Base-by-base conservation (phyloP, 2,113 vertebrate genomes). In the Spermophilus dauricus region DNA sequence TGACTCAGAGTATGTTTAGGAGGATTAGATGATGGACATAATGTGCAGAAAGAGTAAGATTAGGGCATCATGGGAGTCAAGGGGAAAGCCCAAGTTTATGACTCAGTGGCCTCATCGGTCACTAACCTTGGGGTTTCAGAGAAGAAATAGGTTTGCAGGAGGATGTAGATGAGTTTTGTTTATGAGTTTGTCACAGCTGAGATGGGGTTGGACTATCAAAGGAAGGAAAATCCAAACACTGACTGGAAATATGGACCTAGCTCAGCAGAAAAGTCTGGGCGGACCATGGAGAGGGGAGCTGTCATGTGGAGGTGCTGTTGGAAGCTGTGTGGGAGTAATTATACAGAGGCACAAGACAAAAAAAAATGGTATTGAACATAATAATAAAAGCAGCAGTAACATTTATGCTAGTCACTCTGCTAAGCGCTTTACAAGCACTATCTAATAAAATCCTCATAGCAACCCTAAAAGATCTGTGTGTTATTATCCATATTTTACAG, bases 401-500 rank as follows among this genome's bases (percentile, higher is more conserved):
- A 37, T 65, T 91, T 65, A 70, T 34, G 73, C 34, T 65, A 13
- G 22, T 34, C 18, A 69, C 48, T 88, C 82, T 78, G 48, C 70
- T 42, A 61, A 92, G 76, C 28, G 53, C 61, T 80, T 85, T 89
- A 56, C 22, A 80, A 28, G 72, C 61, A 32, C 17, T 73, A 22
- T 72, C 32, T 77, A 86, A 37, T 76, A 53, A 65, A 73, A 89
- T 70, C 48, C 37, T 85, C 53, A 58, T 26, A 18, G 61, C 5
- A 34, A 3, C 42, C 58, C 83, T 77, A 37, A 85, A 77, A 93
- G 45, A 24, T 48, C 70, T 85, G 4, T 37, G 37, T 83, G 8
- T 78, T 37, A 87, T 82, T 34, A 72, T 10, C 51, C n/a, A 72
- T 58, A 80, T 86, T 89, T 95, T 78, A 69, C 12, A 34, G 82